Evolutionary conservation across 2,888 invertebrate species (phyloP).

Genomic region (Synergus umbraculus): DNA sequence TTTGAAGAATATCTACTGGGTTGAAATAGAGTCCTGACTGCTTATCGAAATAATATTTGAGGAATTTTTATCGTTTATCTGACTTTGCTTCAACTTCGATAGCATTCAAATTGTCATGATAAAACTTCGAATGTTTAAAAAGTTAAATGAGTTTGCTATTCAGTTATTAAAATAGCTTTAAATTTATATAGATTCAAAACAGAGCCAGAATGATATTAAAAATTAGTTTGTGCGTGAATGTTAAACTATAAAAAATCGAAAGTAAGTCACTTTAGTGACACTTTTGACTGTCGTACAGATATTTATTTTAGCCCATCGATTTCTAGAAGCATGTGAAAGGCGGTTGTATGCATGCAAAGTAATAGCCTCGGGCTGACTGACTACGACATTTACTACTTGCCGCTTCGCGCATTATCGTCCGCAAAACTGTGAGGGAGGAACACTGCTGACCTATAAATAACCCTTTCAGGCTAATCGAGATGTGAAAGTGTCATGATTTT

Average conservation of each 20-base stretch:
- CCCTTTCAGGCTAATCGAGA: neutral
- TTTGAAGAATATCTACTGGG: neutral
- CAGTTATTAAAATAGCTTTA: neutral
- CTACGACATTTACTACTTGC: conserved; percentile 59
- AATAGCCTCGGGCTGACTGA: conserved; percentile 63
- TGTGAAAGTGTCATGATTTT: conserved; percentile 7
- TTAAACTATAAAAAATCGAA: neutral
- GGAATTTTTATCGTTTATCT: neutral
- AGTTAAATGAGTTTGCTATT: neutral
- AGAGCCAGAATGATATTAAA: neutral
- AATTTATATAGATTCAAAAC: neutral
- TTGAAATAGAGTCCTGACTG: conserved; percentile 7
- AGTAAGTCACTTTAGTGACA: neutral
- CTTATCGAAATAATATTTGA: neutral
- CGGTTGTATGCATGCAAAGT: conserved; percentile 56
- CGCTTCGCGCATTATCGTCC: conserved; percentile 54
- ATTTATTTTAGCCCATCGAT: conserved; percentile 33
- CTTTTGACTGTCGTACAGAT: conserved; percentile 3
- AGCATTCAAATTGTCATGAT: neutral
- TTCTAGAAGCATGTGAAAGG: conserved; percentile 13
- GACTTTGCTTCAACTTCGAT: neutral
- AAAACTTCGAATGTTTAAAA: neutral
- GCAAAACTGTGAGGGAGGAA: conserved; percentile 54
- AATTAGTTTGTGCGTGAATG: neutral
- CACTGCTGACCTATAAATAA: neutral